phyloP scores from a whole-genome alignment of 2,113 vertebrate species.

The Thunnus maccoyii region DNA sequence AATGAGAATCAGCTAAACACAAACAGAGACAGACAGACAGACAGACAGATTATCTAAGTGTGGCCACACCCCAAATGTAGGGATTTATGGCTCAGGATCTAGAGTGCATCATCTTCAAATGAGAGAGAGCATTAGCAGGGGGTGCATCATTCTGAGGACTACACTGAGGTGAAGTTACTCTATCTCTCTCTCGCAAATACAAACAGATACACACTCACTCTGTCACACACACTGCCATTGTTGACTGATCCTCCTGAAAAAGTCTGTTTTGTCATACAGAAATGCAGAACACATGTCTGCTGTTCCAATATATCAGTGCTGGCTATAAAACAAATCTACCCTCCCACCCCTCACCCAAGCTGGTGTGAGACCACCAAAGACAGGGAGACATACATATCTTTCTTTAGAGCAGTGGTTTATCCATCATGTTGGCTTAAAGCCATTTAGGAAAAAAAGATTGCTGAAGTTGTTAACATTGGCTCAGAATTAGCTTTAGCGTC shows the following conservation, averaged over 20 bases:
- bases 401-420: constrained; percentile 26
- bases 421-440: neutral
- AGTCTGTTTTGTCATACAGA: constrained; percentile 83
- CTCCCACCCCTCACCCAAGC: constrained; percentile 10
- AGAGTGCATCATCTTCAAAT: constrained; percentile 36
- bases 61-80: neutral
- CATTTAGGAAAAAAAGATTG: neutral
- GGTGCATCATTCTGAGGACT: constrained; percentile 19
- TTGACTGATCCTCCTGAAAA: constrained; percentile 83
- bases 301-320: neutral
- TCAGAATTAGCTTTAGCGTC: neutral
- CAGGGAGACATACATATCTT: constrained; percentile 82
- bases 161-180: constrained; percentile 10
- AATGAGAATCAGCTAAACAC: neutral
- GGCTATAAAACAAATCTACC: constrained; percentile 69
- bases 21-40: constrained; percentile 1
- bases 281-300: constrained; percentile 66
- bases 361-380: constrained; percentile 91
- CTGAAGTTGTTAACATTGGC: neutral
- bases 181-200: too few species aligned
- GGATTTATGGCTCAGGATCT: constrained; percentile 26
- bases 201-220: constrained; percentile 37
- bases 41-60: neutral
- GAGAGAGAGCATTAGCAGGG: constrained; percentile 1
- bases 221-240: constrained; percentile 45